Conservation (phyloP, 2,888 invertebrate genomes). For the Pharmacophagus antenor region DNA sequence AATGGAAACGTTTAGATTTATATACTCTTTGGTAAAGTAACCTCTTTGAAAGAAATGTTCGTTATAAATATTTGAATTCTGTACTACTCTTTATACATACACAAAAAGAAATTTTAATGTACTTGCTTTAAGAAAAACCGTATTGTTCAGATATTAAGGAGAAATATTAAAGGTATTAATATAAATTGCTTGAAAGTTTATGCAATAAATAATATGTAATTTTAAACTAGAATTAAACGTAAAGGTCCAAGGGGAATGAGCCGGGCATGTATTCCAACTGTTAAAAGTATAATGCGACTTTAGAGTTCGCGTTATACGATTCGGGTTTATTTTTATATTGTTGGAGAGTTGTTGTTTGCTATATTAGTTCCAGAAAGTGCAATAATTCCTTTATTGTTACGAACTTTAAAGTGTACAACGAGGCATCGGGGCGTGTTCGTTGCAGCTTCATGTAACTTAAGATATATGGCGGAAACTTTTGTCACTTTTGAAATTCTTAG, state of each 20-base stretch:
- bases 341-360: neutral
- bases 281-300: neutral
- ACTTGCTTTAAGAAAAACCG: too few species aligned
- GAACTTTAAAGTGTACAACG: neutral
- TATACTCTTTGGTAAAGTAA: neutral
- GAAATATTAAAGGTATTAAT: too few species aligned
- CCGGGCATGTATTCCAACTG: neutral
- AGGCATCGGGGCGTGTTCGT: neutral
- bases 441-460: neutral
- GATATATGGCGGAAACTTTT: neutral
- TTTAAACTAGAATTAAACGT: neutral
- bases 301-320: neutral
- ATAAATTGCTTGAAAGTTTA: too few species aligned
- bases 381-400: neutral
- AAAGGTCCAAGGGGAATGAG: neutral
- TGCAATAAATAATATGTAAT: too few species aligned
- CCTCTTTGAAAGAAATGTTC: neutral
- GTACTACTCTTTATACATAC: too few species aligned
- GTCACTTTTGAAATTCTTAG: neutral
- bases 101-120: too few species aligned
- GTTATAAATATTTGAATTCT: too few species aligned
- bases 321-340: neutral
- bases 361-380: neutral
- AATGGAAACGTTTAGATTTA: slow-evolving; percentile 5
- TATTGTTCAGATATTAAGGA: neutral